phyloP scores from a whole-genome alignment of 2,888 invertebrate genomes.

The Nemurella pictetii region DNA sequence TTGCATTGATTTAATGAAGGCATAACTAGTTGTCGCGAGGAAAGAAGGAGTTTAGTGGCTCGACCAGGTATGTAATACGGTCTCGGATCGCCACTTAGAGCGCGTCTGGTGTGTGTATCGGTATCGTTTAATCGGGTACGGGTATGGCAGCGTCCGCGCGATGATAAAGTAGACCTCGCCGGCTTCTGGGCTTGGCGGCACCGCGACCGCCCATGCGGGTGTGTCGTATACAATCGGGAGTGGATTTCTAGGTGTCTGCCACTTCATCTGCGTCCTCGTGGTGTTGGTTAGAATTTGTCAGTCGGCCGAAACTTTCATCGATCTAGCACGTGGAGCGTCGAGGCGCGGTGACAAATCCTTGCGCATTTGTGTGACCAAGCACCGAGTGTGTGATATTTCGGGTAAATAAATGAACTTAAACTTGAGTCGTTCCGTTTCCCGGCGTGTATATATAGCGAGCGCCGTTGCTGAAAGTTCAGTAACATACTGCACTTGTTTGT shows the following conservation, averaged over 20 bases:
- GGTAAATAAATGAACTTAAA: not conserved
- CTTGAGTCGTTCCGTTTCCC: not conserved
- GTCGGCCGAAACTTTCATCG: too few species aligned
- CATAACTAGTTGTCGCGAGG: not conserved
- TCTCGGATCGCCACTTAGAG: not conserved
- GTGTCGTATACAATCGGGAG: too few species aligned
- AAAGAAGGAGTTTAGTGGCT: not conserved
- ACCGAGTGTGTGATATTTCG: not conserved
- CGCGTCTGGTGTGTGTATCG: not conserved
- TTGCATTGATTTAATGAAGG: not conserved
- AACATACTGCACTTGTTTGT: not conserved
- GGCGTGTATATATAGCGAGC: too few species aligned
- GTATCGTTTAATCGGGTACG: not conserved
- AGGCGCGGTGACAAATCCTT: too few species aligned
- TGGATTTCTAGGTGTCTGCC: too few species aligned
- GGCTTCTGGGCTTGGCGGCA: too few species aligned
- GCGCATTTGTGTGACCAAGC: not conserved
- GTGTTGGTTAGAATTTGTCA: too few species aligned
- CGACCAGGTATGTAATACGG: not conserved
- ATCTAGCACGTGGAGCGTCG: too few species aligned
- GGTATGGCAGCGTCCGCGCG: not conserved
- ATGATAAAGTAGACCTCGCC: not conserved
- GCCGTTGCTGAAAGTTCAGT: not conserved
- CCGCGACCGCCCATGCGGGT: too few species aligned
- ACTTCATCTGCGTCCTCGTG: too few species aligned